phyloP scores from a whole-genome alignment of 2,797 vertebrate genomes.

The Danio kyathit region DNA sequence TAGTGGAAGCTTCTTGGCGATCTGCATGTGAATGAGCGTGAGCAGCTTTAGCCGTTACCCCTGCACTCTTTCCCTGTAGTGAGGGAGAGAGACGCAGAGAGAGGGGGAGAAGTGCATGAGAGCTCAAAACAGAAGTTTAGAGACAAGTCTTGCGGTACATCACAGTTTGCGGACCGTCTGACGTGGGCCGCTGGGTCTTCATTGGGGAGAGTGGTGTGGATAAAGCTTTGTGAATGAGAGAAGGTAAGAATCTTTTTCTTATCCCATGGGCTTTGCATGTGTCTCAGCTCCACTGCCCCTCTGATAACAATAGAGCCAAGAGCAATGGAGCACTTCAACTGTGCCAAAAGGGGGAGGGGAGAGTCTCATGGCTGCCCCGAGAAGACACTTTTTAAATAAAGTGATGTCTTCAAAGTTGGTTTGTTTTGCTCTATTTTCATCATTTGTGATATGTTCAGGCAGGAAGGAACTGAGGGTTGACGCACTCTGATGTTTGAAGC shows the following conservation, averaged over 20 bases:
- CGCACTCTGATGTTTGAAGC: slow-evolving; percentile 5
- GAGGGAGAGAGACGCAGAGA: slow-evolving; percentile 45
- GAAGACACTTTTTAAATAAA: background rate
- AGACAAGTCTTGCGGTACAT: slow-evolving; percentile 34
- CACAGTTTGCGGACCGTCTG: slow-evolving; percentile 37
- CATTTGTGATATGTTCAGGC: background rate
- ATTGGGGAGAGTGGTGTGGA: slow-evolving; percentile 25
- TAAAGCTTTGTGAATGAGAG: slow-evolving; percentile 71
- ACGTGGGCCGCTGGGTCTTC: slow-evolving; percentile 43
- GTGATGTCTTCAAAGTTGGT: background rate
- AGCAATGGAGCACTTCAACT: slow-evolving; percentile 69
- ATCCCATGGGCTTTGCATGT: slow-evolving; percentile 51
- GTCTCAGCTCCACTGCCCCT: slow-evolving; percentile 53
- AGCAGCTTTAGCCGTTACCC: slow-evolving; percentile 72
- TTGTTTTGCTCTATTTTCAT: slow-evolving; percentile 29
- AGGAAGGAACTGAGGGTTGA: slow-evolving; percentile 32
- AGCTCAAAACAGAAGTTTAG: slow-evolving; percentile 47
- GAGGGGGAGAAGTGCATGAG: slow-evolving; percentile 53
- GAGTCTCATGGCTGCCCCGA: slow-evolving; percentile 1
- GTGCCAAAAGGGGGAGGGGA: slow-evolving; percentile 61
- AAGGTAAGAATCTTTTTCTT: slow-evolving; percentile 75
- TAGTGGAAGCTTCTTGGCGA: slow-evolving; percentile 80
- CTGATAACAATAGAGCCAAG: slow-evolving; percentile 73
- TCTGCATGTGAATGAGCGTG: slow-evolving; percentile 83
- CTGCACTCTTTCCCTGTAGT: slow-evolving; percentile 52